Evolutionary conservation across 2,113 vertebrate species (phyloP), one percentile per base, ranked within the genome.

Genomic region (Dendropsophus ebraccatus): DNA sequence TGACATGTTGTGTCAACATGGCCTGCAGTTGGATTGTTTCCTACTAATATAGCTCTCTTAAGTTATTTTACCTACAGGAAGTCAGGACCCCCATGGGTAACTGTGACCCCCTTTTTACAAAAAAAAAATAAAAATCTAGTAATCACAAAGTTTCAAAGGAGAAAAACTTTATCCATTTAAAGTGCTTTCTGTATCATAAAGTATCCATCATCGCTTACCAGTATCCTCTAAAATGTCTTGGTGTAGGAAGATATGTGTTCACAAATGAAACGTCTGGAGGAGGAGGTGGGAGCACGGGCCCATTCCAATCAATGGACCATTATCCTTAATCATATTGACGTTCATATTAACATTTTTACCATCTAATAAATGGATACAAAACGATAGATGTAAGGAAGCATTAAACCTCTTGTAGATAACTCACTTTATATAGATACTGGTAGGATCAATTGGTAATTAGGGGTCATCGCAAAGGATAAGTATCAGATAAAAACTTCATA

Each of bases 371-470:
- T 87, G 85, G 77, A 87, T 87, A 87, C 78, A 87, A 60, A 87
- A 87, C 52, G 85, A 87, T 70, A 87, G 65, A 81, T 87, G 85
- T 87, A 81, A 87, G 85, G 65, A 87, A 52, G 78, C 85, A 87
- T 87, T 87, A 87, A 81, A 87, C 85, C 85, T 81, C 85, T 87
- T 81, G 85, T 87, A 81, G 85, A 87, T 87, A 81, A 87, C 69
- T 87, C 85, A 87, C 85, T 87, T 87, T 87, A 87, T 87, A 87
- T 81, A 87, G 85, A 87, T 81, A 87, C 85, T 87, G 85, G 85
- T 78, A 81, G 85, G 85, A 87, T 87, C 85, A 87, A 87, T 87
- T 73, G 77, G 77, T 87, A 87, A 87, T 87, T 87, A 87, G 77
- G 85, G 85, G 85, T 81, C 85, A 87, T 72, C n/a, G 60, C 76